Conservation (phyloP, 2,797 vertebrate genomes). For the Hoplostethus mediterraneus region DNA sequence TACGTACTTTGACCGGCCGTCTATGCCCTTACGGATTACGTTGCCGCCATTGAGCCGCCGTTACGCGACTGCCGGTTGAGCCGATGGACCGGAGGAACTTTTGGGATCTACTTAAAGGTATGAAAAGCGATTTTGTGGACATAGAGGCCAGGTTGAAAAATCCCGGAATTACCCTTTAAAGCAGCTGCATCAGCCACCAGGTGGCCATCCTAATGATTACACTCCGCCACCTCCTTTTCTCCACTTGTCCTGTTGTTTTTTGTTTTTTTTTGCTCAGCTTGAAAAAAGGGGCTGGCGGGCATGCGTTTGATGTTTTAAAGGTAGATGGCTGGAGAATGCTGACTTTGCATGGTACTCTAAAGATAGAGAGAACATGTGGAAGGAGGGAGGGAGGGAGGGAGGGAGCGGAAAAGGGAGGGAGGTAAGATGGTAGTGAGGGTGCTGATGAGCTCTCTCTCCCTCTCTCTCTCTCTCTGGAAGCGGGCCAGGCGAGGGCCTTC, state of each 20-base stretch:
- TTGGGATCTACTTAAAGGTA: too few species aligned
- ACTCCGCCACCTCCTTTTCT: conserved; percentile 32
- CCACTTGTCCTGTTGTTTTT: conserved; percentile 52
- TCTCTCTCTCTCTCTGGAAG: conserved; percentile 58
- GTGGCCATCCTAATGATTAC: conserved; percentile 54
- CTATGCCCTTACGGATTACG: too few species aligned
- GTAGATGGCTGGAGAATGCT: conserved; percentile 78
- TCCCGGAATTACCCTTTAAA: too few species aligned
- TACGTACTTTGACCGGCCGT: too few species aligned
- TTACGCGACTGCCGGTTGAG: too few species aligned
- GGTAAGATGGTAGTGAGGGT: not conserved
- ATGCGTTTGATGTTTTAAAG: conserved; percentile 78
- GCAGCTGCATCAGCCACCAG: conserved; percentile 39
- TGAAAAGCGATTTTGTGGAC: too few species aligned
- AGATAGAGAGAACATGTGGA: conserved; percentile 68
- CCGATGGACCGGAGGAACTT: too few species aligned
- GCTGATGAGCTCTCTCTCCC: conserved; percentile 9
- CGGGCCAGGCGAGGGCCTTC: conserved; percentile 72
- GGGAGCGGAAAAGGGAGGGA: conserved; percentile 2
- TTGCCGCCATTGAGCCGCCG: too few species aligned
- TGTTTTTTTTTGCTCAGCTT: conserved; percentile 40
- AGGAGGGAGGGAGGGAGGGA: not conserved
- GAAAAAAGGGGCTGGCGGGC: conserved; percentile 70
- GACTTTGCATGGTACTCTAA: conserved; percentile 79
- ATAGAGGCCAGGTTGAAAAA: too few species aligned